Base-by-base conservation (phyloP, 2,113 vertebrate genomes). In the Pseudopodoces humilis region DNA sequence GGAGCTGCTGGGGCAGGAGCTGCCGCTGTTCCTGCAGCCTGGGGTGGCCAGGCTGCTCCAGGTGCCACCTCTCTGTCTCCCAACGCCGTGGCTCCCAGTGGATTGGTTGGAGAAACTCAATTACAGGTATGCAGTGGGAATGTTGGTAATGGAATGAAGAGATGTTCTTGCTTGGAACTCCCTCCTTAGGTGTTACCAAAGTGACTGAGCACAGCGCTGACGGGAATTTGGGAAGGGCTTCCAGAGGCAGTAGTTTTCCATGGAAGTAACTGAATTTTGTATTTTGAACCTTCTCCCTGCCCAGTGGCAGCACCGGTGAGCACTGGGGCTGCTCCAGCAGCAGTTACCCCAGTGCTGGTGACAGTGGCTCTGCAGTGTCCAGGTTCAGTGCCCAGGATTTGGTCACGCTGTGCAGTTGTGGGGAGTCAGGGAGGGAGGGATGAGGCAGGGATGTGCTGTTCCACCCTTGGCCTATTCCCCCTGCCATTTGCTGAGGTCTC, bases 81-180 rank as follows among this genome's bases (percentile, higher is more conserved):
- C 43, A 58, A 74, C 82, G 94, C 86, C 90, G 90, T 91, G 96
- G 95, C 91, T 97, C 91, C 93, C 96, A 95, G 97, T 95, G 97
- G 86, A 97, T 96, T 91, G 94, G 93, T 96, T 97, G 98, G 97
- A 97, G 96, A 92, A 97, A 96, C 94, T 97, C 97, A 97, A 97
- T 98, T 98, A 98, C 98, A 98, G 98, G 97, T 98, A 97, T 98
- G 98, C 97, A 98, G 98, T 97, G 97, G 91, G 95, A 88, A 65
- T 44, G 14, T 97, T 98, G 80, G 91, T 96, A 96, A 97, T 64
- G 84, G 74, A 68, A 70, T 7, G 17, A 44, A 76, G 63, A 92
- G 94, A 92, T 97, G 97, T 97, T 97, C 97, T 98, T 98, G 97
- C 93, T 96, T 96, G 97, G 67, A 83, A 78, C 97, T 97, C 96